Percentiles rank a stretch among this genome's conserved stretches.
Conservation (phyloP, 2,888 invertebrate species). For the Andrena fulva region DNA sequence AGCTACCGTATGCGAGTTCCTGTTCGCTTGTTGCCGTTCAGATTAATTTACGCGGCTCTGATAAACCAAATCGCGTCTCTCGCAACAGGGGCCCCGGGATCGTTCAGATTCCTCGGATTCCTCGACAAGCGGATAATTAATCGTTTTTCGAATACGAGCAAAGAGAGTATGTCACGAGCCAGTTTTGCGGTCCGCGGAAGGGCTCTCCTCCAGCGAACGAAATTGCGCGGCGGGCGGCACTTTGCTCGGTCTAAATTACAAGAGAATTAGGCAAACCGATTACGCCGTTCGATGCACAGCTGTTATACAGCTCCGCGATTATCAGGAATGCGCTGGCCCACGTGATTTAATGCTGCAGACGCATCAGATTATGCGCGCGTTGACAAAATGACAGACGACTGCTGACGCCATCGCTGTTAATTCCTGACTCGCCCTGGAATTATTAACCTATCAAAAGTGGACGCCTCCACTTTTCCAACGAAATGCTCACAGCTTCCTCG, state of each 20-base stretch:
- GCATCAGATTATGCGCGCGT: conserved; percentile 78
- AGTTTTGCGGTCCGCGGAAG: conserved; percentile 56
- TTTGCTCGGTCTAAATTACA: conserved; percentile 75
- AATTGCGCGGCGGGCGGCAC: conserved; percentile 75
- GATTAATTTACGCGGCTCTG: conserved; percentile 48
- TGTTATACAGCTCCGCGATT: conserved; percentile 71
- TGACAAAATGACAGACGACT: conserved; percentile 81
- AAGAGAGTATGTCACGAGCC: conserved; percentile 53
- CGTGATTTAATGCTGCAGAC: conserved; percentile 77
- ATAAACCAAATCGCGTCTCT: conserved; percentile 18
- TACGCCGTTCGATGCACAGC: conserved; percentile 74
- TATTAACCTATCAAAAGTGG: conserved; percentile 2
- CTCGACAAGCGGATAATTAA: conserved; percentile 58
- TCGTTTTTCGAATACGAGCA: conserved; percentile 49
- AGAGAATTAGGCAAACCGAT: conserved; percentile 74
- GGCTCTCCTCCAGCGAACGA: conserved; percentile 52
- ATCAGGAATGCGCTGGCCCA: conserved; percentile 76
- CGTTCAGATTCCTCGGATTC: conserved; percentile 36
- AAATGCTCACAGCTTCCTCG: not conserved
- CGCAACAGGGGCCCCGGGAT: conserved; percentile 19
- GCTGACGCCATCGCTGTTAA: conserved; percentile 66
- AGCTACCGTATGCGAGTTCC: conserved; percentile 2
- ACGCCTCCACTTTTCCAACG: not conserved
- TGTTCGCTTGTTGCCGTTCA: not conserved
- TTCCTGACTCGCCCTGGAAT: conserved; percentile 37